Evolutionary conservation across 2,888 invertebrate species (phyloP).

Genomic region (Xestia c-nigrum): DNA sequence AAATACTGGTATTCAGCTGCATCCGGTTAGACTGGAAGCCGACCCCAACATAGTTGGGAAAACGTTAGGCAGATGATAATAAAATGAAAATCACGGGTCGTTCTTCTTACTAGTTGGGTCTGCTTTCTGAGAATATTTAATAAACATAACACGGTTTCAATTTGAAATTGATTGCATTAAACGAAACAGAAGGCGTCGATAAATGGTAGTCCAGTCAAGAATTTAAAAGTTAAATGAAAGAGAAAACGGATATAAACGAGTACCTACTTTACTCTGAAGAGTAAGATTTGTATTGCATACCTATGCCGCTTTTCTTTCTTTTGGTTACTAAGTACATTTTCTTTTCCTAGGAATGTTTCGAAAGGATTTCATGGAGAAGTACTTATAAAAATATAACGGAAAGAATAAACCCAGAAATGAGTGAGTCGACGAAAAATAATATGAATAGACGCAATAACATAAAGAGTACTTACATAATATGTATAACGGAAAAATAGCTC

Average conservation of each 20-base stretch:
- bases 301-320: conserved; percentile 14
- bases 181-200: conserved; percentile 29
- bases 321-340: conserved; percentile 25
- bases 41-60: too few species aligned
- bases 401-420: too few species aligned
- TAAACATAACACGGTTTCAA: conserved; percentile 37
- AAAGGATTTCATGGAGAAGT: neutral
- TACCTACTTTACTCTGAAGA: conserved; percentile 31
- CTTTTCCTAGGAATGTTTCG: neutral
- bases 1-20: too few species aligned
- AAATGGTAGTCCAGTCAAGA: conserved; percentile 30
- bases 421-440: neutral
- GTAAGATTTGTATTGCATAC: conserved; percentile 29
- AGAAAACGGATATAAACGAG: conserved; percentile 58
- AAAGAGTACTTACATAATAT: neutral
- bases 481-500: neutral
- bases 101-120: conserved; percentile 2
- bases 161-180: conserved; percentile 37
- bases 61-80: too few species aligned
- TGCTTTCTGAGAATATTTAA: conserved; percentile 6
- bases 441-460: neutral
- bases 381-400: neutral
- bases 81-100: neutral
- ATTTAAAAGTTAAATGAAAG: conserved; percentile 63
- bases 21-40: too few species aligned